Conservation (phyloP, 2,113 vertebrate genomes). For the Dipodomys ordii region DNA sequence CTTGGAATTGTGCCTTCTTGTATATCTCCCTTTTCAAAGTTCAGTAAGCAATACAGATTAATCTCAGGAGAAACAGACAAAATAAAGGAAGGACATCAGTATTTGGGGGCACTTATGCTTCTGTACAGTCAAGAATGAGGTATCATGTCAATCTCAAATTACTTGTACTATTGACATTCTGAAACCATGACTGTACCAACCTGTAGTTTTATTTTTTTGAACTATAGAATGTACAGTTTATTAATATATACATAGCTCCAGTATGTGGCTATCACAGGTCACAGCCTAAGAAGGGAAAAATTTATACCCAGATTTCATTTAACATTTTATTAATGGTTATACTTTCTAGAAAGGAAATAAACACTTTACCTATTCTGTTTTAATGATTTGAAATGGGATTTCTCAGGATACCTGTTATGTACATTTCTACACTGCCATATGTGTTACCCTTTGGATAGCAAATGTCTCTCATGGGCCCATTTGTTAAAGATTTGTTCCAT, state of each 20-base stretch:
- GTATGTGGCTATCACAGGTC: conserved; percentile 12
- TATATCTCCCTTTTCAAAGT: conserved; percentile 24
- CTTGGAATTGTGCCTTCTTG: conserved; percentile 36
- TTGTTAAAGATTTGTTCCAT: not conserved
- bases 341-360: conserved; percentile 46
- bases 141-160: conserved; percentile 2
- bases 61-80: conserved; percentile 41
- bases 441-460: not conserved
- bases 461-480: not conserved
- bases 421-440: not conserved
- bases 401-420: not conserved
- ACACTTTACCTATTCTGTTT: not conserved
- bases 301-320: conserved; percentile 61
- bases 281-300: conserved; percentile 34
- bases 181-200: not conserved
- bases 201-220: conserved; percentile 64
- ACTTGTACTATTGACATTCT: conserved; percentile 26
- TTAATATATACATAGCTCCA: conserved; percentile 55
- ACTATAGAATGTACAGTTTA: conserved; percentile 28
- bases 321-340: conserved; percentile 50
- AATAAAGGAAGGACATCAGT: conserved; percentile 14
- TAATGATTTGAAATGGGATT: conserved; percentile 31
- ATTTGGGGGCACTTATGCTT: not conserved
- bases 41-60: conserved; percentile 6
- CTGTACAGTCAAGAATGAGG: not conserved